Base-by-base conservation (phyloP, 2,113 vertebrate genomes). In the Pseudolaguvia tuberculata region DNA sequence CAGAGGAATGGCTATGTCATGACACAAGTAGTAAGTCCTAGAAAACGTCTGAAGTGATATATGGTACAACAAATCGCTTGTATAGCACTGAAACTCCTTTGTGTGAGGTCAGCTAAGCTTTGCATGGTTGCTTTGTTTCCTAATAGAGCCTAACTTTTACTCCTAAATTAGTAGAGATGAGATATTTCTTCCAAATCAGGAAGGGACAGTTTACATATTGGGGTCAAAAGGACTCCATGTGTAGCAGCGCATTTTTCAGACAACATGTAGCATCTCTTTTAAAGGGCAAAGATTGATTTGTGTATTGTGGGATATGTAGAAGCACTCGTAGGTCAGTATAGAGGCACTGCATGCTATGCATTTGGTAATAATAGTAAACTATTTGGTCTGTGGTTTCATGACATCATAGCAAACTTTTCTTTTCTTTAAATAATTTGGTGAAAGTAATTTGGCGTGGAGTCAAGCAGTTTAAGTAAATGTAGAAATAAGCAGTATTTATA, bases 1-100 rank as follows among this genome's bases (percentile, higher is more conserved):
- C 81, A 79, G 79, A 89, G 90, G 90, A 89, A 91, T 90, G 89
- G 73, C 81, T 86, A 85, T 91, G 88, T 85, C 82, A 86, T 85
- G 83, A 86, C 86, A 86, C 81, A 85, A 85, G 82, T 77, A 88
- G 85, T 81, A 77, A 55, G 88, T 83, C 80, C 81, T 78, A 82
- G 81, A 79, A 62, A 85, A 72, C 74, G 79, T 83, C 73, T 76
- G 55, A 72, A 68, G 67, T 57, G 61, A 79, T 79, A 66, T 39
- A 58, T 25, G 52, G 58, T 29, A 52, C n/a, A 67, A 68, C 61
- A 68, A 67, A 61, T 69, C 45, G 61, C 50, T 67, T 7, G 65
- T 72, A 52, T 59, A 61, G 68, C 21, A 66, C 10, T 35, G 11
- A 78, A 71, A 66, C 50, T 23, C 48, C 48, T 78, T 39, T 29